A percentile compares a stretch with the other conserved stretches of the same genome.
phyloP scores from a whole-genome alignment of 2,797 vertebrate genomes.

The Furcifer pardalis region DNA sequence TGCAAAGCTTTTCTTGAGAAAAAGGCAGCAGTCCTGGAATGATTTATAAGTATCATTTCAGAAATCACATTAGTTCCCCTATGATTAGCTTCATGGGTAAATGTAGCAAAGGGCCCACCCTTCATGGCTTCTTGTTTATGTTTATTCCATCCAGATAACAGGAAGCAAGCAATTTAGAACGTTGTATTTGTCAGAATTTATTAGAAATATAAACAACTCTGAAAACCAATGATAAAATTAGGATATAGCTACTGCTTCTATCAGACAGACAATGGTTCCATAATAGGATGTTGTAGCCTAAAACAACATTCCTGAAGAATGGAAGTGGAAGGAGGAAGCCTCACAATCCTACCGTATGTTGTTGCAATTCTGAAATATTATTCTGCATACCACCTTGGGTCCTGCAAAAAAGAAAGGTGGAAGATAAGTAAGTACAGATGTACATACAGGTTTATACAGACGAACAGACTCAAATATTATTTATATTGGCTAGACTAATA shows the following conservation, averaged over 20 bases:
- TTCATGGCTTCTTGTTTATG: slow-evolving; percentile 43
- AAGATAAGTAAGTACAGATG: no score
- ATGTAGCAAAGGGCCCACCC: background rate
- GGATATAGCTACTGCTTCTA: slow-evolving; percentile 26
- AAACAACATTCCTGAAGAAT: slow-evolving; percentile 12
- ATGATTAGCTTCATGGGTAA: slow-evolving; percentile 51
- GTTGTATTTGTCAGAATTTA: slow-evolving; percentile 38
- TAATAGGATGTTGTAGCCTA: slow-evolving; percentile 41
- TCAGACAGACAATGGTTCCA: slow-evolving; percentile 22
- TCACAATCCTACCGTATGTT: slow-evolving; percentile 16
- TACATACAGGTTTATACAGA: background rate
- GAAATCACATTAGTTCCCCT: slow-evolving; percentile 65
- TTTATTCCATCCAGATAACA: slow-evolving; percentile 43
- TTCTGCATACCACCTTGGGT: no score
- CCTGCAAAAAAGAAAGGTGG: no score
- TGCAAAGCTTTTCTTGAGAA: slow-evolving; percentile 43
- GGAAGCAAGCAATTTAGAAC: slow-evolving; percentile 41
- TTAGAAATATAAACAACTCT: slow-evolving; percentile 32
- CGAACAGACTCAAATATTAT: slow-evolving; percentile 5
- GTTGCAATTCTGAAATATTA: slow-evolving; percentile 17
- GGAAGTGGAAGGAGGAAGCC: slow-evolving; percentile 3
- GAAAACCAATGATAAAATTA: slow-evolving; percentile 42
- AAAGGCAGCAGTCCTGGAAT: slow-evolving; percentile 48
- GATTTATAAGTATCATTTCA: slow-evolving; percentile 34
- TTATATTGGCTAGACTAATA: no score